Evolutionary conservation across 2,888 invertebrate genomes (phyloP).

Genomic region (Pachliopta kotzebuea): DNA sequence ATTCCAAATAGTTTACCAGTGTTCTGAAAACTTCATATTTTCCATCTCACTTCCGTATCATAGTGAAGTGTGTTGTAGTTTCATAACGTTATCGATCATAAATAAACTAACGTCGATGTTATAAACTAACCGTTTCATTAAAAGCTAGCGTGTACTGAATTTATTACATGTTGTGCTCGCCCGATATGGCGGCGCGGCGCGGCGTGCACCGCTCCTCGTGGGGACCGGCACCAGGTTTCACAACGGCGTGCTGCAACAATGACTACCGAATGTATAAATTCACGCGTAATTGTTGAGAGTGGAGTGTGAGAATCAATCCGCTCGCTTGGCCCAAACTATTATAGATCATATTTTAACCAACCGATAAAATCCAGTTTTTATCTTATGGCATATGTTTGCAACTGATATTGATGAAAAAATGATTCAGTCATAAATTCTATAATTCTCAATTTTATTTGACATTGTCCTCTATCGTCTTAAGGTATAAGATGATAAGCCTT

Average conservation of each 20-base stretch:
- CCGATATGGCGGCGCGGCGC: constrained; percentile 25
- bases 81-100: constrained; percentile 17
- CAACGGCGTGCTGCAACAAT: constrained; percentile 42
- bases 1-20: not conserved
- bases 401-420: no score
- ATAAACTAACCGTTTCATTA: constrained; percentile 23
- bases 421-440: no score
- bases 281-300: constrained; percentile 46
- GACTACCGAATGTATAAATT: constrained; percentile 56
- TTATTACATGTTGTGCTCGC: constrained; percentile 23
- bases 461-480: no score
- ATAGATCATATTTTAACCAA: not conserved
- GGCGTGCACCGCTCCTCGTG: constrained; percentile 17
- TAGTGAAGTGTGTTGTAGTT: constrained; percentile 1
- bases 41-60: not conserved
- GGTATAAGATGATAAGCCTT: no score
- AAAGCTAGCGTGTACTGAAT: constrained; percentile 14
- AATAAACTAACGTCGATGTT: constrained; percentile 25
- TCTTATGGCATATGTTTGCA: no score
- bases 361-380: no score
- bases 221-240: constrained; percentile 28
- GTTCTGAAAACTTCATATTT: not conserved
- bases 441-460: no score
- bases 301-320: constrained; percentile 49
- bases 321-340: constrained; percentile 32